phyloP scores from a whole-genome alignment of 1,140 invertebrate species.

The Eupeodes corollae region DNA sequence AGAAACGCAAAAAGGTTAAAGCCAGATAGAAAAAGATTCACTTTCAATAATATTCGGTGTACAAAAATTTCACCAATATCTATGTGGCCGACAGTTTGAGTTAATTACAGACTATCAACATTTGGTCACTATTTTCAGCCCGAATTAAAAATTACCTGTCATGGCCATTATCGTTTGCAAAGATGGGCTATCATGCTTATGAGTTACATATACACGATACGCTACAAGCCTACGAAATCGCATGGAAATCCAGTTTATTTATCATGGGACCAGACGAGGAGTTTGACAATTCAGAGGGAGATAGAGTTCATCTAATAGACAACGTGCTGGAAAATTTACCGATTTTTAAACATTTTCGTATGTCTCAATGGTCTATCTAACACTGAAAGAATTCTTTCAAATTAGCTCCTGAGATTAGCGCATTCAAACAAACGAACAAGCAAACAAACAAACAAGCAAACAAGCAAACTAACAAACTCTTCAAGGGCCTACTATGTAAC shows the following conservation, averaged over 20 bases:
- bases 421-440: too few species aligned
- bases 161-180: slow-evolving; percentile 18
- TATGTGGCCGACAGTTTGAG: slow-evolving; percentile 37
- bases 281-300: not conserved
- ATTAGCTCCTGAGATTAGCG: too few species aligned
- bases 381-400: too few species aligned
- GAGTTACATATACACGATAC: slow-evolving; percentile 10
- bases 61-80: slow-evolving; percentile 35
- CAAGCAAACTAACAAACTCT: too few species aligned
- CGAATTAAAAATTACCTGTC: slow-evolving; percentile 13
- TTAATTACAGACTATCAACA: slow-evolving; percentile 41
- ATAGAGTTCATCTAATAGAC: too few species aligned
- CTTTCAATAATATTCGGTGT: slow-evolving; percentile 34
- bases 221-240: slow-evolving; percentile 10
- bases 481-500: too few species aligned
- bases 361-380: too few species aligned
- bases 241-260: slow-evolving; percentile 15
- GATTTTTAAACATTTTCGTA: too few species aligned
- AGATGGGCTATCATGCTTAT: slow-evolving; percentile 15
- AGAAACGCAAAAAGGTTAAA: slow-evolving; percentile 32
- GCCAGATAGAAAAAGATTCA: slow-evolving; percentile 41
- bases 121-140: slow-evolving; percentile 25
- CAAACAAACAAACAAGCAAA: too few species aligned
- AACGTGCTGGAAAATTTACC: too few species aligned
- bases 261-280: slow-evolving; percentile 2